Evolutionary conservation across 1,140 invertebrate genomes (phyloP).

Genomic region (Drosophila obscura): DNA sequence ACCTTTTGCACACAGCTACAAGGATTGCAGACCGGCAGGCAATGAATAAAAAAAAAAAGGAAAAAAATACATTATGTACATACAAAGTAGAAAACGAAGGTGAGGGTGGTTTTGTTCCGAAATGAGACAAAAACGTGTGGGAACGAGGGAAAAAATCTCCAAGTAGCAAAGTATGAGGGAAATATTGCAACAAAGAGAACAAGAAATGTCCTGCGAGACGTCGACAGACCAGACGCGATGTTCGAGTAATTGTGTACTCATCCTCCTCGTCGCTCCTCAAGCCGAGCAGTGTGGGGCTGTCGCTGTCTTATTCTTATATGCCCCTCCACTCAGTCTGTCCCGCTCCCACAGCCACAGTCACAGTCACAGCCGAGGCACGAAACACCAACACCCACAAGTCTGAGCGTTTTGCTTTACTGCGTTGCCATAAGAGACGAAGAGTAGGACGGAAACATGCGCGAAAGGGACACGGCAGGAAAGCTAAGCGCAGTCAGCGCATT

Average conservation of each 20-base stretch:
- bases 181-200: slow-evolving; percentile 27
- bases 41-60: not conserved
- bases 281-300: slow-evolving; percentile 23
- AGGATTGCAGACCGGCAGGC: too few species aligned
- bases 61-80: too few species aligned
- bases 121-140: slow-evolving; percentile 40
- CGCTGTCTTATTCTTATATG: slow-evolving; percentile 46
- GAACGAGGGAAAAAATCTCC: slow-evolving; percentile 42
- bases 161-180: slow-evolving; percentile 37
- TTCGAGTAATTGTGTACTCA: slow-evolving; percentile 69
- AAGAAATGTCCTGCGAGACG: slow-evolving; percentile 31
- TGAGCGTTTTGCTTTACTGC: slow-evolving; percentile 29
- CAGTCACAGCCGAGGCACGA: slow-evolving; percentile 13
- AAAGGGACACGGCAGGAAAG: slow-evolving; percentile 30
- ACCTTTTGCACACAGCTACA: too few species aligned
- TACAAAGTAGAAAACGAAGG: slow-evolving; percentile 6
- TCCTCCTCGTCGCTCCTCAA: slow-evolving; percentile 29
- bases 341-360: not conserved
- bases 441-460: slow-evolving; percentile 34
- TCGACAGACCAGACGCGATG: slow-evolving; percentile 23
- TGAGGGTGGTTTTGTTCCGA: slow-evolving; percentile 17
- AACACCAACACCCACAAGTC: slow-evolving; percentile 55
- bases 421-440: slow-evolving; percentile 54
- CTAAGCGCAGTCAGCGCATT: slow-evolving; percentile 57
- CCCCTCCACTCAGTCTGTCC: slow-evolving; percentile 10